A percentile compares a stretch with the other conserved stretches of the same genome.
These are phyloP conservation scores for Gadus chalcogrammus DNA, from an alignment of 2,113 vertebrate genomes.

Conservation along the genomic window DNA sequence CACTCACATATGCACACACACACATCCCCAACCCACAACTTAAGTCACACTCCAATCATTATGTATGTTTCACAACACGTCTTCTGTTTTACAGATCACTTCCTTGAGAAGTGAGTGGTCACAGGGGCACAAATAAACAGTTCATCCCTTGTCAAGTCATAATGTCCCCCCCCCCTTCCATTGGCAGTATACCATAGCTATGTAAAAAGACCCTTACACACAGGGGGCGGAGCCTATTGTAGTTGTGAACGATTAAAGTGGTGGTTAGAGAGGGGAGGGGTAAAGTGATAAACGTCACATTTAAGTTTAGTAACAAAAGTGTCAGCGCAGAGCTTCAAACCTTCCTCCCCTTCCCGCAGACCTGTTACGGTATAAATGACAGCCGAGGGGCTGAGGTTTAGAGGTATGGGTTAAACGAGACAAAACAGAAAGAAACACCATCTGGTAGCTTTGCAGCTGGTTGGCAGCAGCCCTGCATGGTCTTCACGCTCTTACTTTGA, in stretches of 20 bases:
- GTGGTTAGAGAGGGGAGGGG: not conserved
- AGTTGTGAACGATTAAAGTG: not conserved
- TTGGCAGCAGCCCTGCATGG: not conserved
- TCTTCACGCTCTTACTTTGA: not conserved
- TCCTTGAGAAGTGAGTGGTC: not conserved
- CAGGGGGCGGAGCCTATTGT: not conserved
- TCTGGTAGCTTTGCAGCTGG: conserved; percentile 3
- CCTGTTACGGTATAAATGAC: conserved; percentile 3
- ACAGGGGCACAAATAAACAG: not conserved
- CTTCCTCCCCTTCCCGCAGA: not conserved
- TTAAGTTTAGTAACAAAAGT: not conserved
- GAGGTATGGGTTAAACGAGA: not conserved
- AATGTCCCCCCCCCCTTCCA: not conserved
- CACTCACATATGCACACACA: conserved; percentile 4
- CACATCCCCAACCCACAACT: conserved; percentile 27
- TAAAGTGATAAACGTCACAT: not conserved
- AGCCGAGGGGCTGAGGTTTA: not conserved
- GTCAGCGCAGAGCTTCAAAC: not conserved
- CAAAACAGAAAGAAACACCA: not conserved
- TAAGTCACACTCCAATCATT: conserved; percentile 22
- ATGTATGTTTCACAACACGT: not conserved
- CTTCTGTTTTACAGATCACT: not conserved
- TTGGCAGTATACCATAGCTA: not conserved
- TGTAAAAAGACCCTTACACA: not conserved
- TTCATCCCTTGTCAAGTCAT: not conserved